Base-by-base conservation (phyloP, 2,888 invertebrate species). In the Monopis laevigella region DNA sequence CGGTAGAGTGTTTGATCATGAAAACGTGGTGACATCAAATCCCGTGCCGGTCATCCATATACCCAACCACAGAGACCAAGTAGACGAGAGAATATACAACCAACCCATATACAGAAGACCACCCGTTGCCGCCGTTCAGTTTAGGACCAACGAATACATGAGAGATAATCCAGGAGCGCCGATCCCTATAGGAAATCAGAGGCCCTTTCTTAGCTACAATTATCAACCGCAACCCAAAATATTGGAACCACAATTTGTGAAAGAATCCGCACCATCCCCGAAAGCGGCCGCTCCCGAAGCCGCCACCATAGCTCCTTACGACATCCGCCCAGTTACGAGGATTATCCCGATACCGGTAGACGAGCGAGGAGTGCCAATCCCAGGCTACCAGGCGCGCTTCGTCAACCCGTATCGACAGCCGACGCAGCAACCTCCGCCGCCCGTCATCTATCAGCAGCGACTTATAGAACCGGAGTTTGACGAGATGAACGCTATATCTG, bases 401-500 rank as follows among this genome's bases (percentile, higher is more conserved):
- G 63, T 69, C 8, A 72, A 68, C 40, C 56, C 71, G 3, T 80
- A 77, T 48, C 55, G 71, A 45, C 59, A 55, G 7, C 50, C 49
- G 7, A 58, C 61, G n/a, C 49, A 50, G 11, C 49, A 49, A 13
- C 52, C 50, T 29, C 48, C 49, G 51, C 47, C 66, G 60, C 51
- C 73, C 45, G 6, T 48, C 43, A 42, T 57, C 10, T 39, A 51
- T 19, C 51, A 53, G 35, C 53, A 68, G 10, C 57, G 72, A n/a
- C 82, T 82, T 26, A 63, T 66, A 1, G 82, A 83, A 42, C 75
- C 81, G 3, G 64, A 62, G 2, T 52, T 69, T 5, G 78, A 82
- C 16, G 84, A 84, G 45, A 77, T 84, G 62, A 83, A 84, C 43
- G 77, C 83, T 2, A 87, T 88, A 32, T 82, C 85, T 36, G 84